These are phyloP conservation scores for Pachyuromys duprasi DNA, from an alignment of 2,797 vertebrate species.

Conservation along the genomic window DNA sequence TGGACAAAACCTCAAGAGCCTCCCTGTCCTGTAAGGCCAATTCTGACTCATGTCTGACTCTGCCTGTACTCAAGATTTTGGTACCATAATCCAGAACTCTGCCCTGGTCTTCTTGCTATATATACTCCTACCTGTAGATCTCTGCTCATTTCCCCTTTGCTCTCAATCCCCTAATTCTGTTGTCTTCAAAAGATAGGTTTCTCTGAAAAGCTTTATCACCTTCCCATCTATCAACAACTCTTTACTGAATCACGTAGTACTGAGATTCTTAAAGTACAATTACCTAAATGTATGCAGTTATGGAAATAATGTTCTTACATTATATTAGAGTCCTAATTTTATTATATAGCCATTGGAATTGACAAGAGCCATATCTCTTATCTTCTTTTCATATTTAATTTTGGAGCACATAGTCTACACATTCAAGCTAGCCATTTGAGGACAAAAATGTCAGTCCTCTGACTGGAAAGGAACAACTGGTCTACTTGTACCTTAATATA, in stretches of 20 bases:
- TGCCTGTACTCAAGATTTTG: neutral
- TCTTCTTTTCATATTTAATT: constrained; percentile 3
- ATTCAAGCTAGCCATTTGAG: neutral
- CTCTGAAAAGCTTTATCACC: neutral
- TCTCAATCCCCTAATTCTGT: neutral
- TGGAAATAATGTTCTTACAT: neutral
- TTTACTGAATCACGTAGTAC: neutral
- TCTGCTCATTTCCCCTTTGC: neutral
- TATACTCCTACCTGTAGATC: neutral
- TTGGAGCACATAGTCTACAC: neutral
- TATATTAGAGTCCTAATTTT: neutral
- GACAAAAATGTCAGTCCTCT: neutral
- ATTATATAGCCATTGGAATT: neutral
- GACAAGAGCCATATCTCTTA: neutral
- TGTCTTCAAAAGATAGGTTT: neutral
- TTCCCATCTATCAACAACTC: neutral
- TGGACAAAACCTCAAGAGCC: neutral
- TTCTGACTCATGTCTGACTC: neutral
- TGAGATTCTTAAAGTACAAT: neutral
- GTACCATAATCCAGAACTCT: neutral
- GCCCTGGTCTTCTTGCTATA: neutral
- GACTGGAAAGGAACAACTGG: neutral
- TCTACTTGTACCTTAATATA: neutral
- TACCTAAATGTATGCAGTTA: neutral
- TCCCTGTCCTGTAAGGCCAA: neutral